Evolutionary conservation across 35 echinoderm and acorn worm genomes (phyloP).

Genomic region (Anneissia japonica): DNA sequence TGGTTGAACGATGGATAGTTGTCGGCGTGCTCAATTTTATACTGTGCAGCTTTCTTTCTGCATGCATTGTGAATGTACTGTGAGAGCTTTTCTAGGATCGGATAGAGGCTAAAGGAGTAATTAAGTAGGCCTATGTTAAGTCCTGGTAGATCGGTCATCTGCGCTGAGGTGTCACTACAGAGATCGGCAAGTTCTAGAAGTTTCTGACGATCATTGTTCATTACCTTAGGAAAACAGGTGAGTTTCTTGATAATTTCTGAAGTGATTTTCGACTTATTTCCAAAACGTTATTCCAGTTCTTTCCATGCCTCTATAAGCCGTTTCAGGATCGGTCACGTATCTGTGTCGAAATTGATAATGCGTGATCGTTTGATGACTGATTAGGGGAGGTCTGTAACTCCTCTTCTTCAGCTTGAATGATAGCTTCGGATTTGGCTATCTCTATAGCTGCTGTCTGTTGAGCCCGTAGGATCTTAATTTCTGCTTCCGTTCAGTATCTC

Average conservation of each 20-base stretch:
- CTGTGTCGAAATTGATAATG: conserved; percentile 1
- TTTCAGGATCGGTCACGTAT: neutral
- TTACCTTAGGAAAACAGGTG: neutral
- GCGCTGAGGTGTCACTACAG: conserved; percentile 1
- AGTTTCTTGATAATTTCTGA: conserved; percentile 22
- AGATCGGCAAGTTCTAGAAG: conserved; percentile 17
- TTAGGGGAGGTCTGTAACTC: neutral
- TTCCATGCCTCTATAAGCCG: conserved; percentile 24
- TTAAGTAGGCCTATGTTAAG: conserved; percentile 35
- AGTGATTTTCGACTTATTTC: conserved; percentile 9
- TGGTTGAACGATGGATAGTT: neutral
- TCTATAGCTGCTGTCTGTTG: neutral
- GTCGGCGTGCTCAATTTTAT: neutral
- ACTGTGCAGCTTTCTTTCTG: too few relatives aligned
- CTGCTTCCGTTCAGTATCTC: neutral
- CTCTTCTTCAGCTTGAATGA: neutral
- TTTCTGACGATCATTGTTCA: neutral
- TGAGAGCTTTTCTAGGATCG: conserved; percentile 38
- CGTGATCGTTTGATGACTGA: neutral
- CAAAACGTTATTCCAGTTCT: conserved; percentile 44
- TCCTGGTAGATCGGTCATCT: conserved; percentile 23
- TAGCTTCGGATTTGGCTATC: neutral
- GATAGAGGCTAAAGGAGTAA: conserved; percentile 22
- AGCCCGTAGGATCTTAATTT: neutral
- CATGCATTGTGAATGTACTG: conserved; percentile 27